Conservation (phyloP, 2,797 vertebrate species). For the Thamnophis elegans region DNA sequence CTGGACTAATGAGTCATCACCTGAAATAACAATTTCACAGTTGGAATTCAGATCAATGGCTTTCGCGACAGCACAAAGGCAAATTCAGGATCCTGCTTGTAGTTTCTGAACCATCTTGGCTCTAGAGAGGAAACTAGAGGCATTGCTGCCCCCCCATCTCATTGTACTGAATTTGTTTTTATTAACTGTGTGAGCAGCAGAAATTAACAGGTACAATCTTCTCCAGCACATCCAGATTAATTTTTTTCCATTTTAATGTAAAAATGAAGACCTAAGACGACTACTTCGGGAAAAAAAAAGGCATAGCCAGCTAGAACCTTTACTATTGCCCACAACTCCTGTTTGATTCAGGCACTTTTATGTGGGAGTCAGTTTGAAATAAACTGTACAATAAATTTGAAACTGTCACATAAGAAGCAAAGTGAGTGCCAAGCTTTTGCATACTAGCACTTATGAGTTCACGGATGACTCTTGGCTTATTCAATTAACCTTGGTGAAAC, state of each 20-base stretch:
- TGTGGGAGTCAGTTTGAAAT: not conserved
- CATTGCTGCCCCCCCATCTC: not conserved
- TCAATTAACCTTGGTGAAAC: not conserved
- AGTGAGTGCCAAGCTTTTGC: constrained; percentile 25
- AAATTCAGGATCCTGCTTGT: not conserved
- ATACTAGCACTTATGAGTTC: constrained; percentile 25
- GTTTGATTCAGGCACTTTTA: not conserved
- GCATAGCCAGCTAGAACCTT: not conserved
- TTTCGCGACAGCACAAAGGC: not conserved
- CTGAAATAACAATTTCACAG: constrained; percentile 14
- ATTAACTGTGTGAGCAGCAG: not conserved
- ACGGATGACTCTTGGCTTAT: not conserved
- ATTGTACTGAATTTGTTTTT: not conserved
- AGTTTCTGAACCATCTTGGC: not conserved
- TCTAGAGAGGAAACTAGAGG: not conserved
- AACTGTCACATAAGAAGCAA: not conserved
- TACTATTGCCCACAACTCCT: not conserved
- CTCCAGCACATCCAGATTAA: not conserved
- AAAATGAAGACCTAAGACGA: not conserved
- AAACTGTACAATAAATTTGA: not conserved
- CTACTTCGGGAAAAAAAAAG: not conserved
- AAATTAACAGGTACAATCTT: not conserved
- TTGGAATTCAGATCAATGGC: constrained; percentile 20
- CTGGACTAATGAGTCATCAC: constrained; percentile 19
- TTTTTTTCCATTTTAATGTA: not conserved